Evolutionary conservation across 2,888 invertebrate genomes (phyloP).

Genomic region (Tenthredo amoena): DNA sequence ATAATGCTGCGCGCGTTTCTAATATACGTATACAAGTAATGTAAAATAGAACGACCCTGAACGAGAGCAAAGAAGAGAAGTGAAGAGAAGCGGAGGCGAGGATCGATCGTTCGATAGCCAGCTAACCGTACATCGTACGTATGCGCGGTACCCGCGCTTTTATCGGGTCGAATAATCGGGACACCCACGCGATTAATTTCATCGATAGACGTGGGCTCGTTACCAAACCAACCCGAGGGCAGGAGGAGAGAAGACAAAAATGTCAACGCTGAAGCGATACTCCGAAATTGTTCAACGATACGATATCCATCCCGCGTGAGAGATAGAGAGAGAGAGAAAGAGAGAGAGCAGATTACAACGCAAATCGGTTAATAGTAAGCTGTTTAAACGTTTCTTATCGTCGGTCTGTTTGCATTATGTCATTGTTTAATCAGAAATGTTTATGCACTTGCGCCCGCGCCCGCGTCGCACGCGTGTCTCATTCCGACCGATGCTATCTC

Average conservation of each 20-base stretch:
- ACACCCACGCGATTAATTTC: conserved; percentile 55
- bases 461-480: conserved; percentile 61
- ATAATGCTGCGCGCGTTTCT: neutral
- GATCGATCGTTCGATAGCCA: conserved; percentile 4
- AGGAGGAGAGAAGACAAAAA: conserved; percentile 23
- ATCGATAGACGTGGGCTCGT: conserved; percentile 16
- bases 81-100: conserved; percentile 46
- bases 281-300: neutral
- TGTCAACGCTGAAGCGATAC: neutral
- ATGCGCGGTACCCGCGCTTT: conserved; percentile 12
- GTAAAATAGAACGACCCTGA: conserved; percentile 3
- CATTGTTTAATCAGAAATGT: conserved; percentile 64
- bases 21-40: conserved; percentile 22
- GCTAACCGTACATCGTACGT: neutral
- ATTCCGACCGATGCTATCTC: conserved; percentile 63
- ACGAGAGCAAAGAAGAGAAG: conserved; percentile 18
- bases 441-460: conserved; percentile 52
- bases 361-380: conserved; percentile 22
- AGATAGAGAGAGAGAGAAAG: no score
- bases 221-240: conserved; percentile 13
- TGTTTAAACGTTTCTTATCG: conserved; percentile 35
- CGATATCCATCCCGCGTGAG: neutral
- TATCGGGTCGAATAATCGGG: conserved; percentile 50
- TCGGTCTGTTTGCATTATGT: conserved; percentile 59
- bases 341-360: conserved; percentile 7